Percentiles rank a stretch among this genome's conserved stretches.
These are phyloP conservation scores for Crepidodera aurea DNA, from an alignment of 2,888 invertebrate species.

Conservation along the genomic window DNA sequence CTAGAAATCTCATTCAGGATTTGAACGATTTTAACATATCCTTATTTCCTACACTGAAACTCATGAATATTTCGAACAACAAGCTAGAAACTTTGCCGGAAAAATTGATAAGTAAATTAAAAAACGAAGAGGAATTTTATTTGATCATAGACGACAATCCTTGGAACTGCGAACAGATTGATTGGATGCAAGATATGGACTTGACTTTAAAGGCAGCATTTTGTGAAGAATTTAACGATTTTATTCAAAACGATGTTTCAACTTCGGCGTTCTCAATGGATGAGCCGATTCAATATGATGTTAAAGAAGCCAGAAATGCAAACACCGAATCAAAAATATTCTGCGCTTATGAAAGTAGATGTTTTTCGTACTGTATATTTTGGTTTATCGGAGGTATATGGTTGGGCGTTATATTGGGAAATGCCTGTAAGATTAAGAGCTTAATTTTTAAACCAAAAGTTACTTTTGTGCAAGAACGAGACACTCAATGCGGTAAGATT, in stretches of 20 bases:
- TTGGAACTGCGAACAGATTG: constrained; percentile 38
- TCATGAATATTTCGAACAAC: constrained; percentile 45
- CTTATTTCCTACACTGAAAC: constrained; percentile 36
- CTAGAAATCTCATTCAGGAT: constrained; percentile 40
- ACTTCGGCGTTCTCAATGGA: background rate
- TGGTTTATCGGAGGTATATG: constrained; percentile 46
- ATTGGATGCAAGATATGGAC: background rate
- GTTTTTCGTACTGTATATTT: constrained; percentile 39
- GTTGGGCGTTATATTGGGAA: constrained; percentile 48
- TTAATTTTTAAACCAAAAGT: constrained; percentile 32
- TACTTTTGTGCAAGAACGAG: constrained; percentile 29
- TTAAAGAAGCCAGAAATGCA: background rate
- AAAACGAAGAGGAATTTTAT: constrained; percentile 38
- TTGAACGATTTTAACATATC: constrained; percentile 40
- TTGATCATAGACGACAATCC: constrained; percentile 44
- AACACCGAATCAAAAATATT: background rate
- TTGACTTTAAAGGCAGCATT: background rate
- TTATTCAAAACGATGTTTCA: background rate
- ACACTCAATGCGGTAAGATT: constrained; percentile 45
- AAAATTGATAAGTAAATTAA: constrained; percentile 35
- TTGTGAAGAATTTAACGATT: background rate
- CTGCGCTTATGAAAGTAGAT: constrained; percentile 26
- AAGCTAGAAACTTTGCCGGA: constrained; percentile 38
- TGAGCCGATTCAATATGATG: constrained; percentile 8
- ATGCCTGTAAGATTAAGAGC: constrained; percentile 40